A percentile compares a stretch with the other conserved stretches of the same genome.
Evolutionary conservation across 2,113 vertebrate genomes (phyloP).

Genomic region (Apistogramma diplotaenia): DNA sequence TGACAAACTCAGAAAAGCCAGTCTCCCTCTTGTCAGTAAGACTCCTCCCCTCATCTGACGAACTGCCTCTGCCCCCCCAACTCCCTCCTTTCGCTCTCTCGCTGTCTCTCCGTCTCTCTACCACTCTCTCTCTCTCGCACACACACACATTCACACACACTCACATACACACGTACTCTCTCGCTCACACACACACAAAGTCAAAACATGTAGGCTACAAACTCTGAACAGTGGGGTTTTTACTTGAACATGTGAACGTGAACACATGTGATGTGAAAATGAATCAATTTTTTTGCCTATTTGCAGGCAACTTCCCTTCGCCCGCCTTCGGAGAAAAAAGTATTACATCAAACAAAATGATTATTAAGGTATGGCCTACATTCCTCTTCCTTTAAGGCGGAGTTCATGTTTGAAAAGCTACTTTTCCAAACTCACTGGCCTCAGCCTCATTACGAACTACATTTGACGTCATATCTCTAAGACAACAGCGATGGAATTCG

Average conservation of each 20-base stretch:
- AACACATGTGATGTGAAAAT: not conserved
- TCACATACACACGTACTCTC: not conserved
- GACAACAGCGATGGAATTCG: constrained; percentile 68
- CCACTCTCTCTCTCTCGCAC: not conserved
- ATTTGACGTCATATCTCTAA: constrained; percentile 74
- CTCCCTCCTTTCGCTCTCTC: constrained; percentile 1
- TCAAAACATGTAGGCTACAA: constrained; percentile 34
- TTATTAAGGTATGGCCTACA: not conserved
- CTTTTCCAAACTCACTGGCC: constrained; percentile 8
- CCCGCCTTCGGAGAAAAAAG: not conserved
- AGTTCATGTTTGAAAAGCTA: not conserved
- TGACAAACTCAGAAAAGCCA: constrained; percentile 82
- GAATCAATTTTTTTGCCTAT: not conserved
- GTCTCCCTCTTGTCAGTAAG: constrained; percentile 77
- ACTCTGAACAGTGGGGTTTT: not conserved
- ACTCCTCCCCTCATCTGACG: constrained; percentile 74
- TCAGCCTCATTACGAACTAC: constrained; percentile 55
- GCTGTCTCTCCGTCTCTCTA: constrained; percentile 8
- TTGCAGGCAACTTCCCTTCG: not conserved
- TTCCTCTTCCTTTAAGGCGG: not conserved
- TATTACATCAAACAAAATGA: not conserved
- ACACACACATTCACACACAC: not conserved
- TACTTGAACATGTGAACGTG: not conserved
- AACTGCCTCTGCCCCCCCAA: constrained; percentile 28
- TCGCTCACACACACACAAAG: not conserved